Evolutionary conservation across 1,140 invertebrate species (phyloP).

Genomic region (Trichonephila clavata): DNA sequence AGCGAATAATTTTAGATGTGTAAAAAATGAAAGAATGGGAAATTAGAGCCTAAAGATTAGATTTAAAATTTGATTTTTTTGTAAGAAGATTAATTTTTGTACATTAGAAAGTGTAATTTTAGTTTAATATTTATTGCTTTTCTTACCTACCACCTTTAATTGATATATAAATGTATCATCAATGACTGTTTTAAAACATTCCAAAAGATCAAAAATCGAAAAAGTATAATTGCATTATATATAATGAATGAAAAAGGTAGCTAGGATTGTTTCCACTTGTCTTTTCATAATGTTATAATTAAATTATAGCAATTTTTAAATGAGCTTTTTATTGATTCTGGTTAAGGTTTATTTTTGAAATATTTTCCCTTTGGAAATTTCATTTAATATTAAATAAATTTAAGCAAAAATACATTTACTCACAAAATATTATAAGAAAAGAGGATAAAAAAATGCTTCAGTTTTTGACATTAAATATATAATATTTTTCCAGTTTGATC

Average conservation of each 20-base stretch:
- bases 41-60: conserved; percentile 23
- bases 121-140: neutral
- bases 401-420: too few species aligned
- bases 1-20: conserved; percentile 73
- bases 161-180: neutral
- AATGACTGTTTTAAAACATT: neutral
- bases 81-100: neutral
- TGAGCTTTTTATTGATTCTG: too few species aligned
- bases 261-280: too few species aligned
- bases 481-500: too few species aligned
- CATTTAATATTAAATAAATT: too few species aligned
- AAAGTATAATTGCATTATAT: neutral
- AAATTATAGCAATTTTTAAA: too few species aligned
- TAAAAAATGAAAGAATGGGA: conserved; percentile 75
- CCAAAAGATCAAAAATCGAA: neutral
- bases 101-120: neutral
- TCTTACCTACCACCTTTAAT: neutral
- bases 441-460: too few species aligned
- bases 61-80: neutral
- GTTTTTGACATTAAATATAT: too few species aligned
- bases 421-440: too few species aligned
- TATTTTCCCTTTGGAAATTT: too few species aligned
- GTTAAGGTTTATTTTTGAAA: too few species aligned
- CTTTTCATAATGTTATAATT: too few species aligned
- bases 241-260: neutral